Base-by-base conservation (phyloP, 2,113 vertebrate species). In the Myocastor coypus region DNA sequence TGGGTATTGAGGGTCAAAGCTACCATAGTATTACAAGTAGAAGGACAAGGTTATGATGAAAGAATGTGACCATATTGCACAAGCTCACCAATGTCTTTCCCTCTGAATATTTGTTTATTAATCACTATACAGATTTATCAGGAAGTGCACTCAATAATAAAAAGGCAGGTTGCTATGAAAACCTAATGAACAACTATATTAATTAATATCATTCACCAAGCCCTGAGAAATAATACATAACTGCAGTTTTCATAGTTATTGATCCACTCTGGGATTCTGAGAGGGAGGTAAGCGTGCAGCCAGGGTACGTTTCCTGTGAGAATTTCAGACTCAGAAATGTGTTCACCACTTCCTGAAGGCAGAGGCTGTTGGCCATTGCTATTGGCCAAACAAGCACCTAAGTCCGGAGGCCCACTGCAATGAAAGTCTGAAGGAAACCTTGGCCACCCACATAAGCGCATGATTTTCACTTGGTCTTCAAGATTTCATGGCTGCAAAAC, bases 151-250 rank as follows among this genome's bases (percentile, higher is more conserved):
- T 84, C 81, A 16, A 3, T 77, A 80, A 83, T 91, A 89, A 92
- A 87, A 96, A 91, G 50, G 30, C 3, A 90, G 46, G 3, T 28
- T 91, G 57, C 5, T 24, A 78, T 91, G 82, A 93, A 87, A 96
- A 86, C 63, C 37, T 86, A 95, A 91, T 86, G 30, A 96, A 89
- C 95, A 93, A 92, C 83, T 78, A 63, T 68, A 69, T 86, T 91
- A 87, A 78, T 95, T 69, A 93, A 61, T 92, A 91, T 64, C 34
- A 80, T 84, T 71, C 52, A 91, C 55, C 46, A 89, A 59, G 52
- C 30, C 32, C 73, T 71, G 40, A 83, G 24, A 19, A 81, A 46
- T 94, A 94, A 83, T 46, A 12, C 7, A 86, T 32, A 63, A 32
- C 85, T 87, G 52, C 42, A 40, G 52, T 40, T 85, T 94, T 91